These are phyloP conservation scores for Salmo trutta DNA, from an alignment of 2,797 vertebrate genomes.

Conservation along the genomic window DNA sequence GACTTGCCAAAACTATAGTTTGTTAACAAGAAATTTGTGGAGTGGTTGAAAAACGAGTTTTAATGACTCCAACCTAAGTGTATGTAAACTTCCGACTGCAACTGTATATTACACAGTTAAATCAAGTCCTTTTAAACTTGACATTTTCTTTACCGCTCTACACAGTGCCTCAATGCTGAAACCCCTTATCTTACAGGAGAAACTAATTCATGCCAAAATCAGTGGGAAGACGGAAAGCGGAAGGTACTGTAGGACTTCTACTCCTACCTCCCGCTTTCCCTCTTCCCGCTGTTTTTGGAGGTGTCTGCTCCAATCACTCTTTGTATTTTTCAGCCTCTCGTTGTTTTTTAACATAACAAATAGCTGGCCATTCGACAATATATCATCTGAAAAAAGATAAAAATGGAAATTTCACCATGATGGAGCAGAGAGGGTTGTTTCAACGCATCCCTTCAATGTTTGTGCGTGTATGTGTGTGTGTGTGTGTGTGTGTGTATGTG, in stretches of 20 bases:
- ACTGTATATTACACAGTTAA: background rate
- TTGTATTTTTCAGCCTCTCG: slow-evolving; percentile 60
- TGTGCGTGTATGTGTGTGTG: background rate
- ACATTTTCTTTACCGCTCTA: background rate
- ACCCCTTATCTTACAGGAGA: background rate
- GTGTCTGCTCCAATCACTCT: slow-evolving; percentile 66
- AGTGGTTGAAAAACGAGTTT: too few species aligned
- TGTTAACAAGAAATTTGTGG: too few species aligned
- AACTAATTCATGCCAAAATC: background rate
- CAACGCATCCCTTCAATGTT: slow-evolving; percentile 49
- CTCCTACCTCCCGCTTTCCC: too few species aligned
- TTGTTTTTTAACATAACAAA: slow-evolving; percentile 74
- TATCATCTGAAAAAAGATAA: slow-evolving; percentile 71
- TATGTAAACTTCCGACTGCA: background rate
- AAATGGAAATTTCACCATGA: slow-evolving; percentile 72
- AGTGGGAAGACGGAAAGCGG: background rate
- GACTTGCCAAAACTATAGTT: too few species aligned
- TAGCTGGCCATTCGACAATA: slow-evolving; percentile 66
- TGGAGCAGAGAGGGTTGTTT: slow-evolving; percentile 52
- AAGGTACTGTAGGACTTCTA: background rate
- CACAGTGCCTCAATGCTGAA: background rate
- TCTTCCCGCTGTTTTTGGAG: slow-evolving; percentile 23
- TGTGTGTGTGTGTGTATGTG: background rate
- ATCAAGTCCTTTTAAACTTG: background rate
- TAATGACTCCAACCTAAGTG: too few species aligned